Percentiles rank a stretch among this genome's conserved stretches.
Evolutionary conservation across 2,113 vertebrate genomes (phyloP).

Genomic region (Agelaius tricolor): DNA sequence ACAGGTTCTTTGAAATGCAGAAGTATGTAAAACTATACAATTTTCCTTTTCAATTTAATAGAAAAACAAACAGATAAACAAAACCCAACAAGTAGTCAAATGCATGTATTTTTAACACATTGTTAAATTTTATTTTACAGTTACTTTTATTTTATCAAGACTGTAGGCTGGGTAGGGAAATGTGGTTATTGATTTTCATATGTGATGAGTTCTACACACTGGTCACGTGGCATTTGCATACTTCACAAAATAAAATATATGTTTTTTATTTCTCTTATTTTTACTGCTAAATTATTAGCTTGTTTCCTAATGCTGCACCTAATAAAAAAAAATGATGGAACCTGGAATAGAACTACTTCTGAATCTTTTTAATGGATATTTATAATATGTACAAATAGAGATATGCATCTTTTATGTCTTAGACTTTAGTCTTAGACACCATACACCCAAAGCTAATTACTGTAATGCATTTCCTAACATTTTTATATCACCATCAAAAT

Average conservation of each 20-base stretch:
- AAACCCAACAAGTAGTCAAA: neutral
- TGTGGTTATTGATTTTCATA: neutral
- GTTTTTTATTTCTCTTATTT: conserved; percentile 36
- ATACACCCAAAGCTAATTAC: neutral
- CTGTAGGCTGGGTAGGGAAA: neutral
- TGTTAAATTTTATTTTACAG: neutral
- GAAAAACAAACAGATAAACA: neutral
- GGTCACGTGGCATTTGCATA: conserved; percentile 6
- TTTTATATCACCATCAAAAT: neutral
- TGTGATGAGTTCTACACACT: neutral
- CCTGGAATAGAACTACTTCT: neutral
- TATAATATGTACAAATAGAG: neutral
- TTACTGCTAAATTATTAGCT: conserved; percentile 32
- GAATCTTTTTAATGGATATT: neutral
- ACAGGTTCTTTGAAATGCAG: neutral
- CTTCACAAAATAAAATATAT: conserved; percentile 16
- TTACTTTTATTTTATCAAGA: conserved; percentile 17
- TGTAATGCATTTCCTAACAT: neutral
- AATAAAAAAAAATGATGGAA: neutral
- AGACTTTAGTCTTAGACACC: neutral
- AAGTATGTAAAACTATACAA: neutral
- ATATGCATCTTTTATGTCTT: neutral
- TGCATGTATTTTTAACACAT: neutral
- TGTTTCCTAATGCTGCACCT: conserved; percentile 21
- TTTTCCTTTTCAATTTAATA: neutral